Percentiles rank a stretch among this genome's conserved stretches.
Evolutionary conservation across 1,140 invertebrate genomes (phyloP).

Genomic region (Wasmannia auropunctata): DNA sequence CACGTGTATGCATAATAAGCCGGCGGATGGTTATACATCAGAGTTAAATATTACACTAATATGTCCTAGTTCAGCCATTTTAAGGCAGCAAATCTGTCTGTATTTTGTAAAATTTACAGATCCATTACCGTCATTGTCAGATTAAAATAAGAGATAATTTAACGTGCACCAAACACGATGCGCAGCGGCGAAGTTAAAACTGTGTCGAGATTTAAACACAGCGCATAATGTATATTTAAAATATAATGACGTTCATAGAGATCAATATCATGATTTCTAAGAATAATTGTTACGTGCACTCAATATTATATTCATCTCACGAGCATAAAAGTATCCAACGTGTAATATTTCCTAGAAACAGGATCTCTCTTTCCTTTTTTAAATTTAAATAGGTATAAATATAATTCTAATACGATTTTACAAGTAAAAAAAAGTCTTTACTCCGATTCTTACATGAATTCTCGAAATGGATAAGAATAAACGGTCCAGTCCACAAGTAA

Average conservation of each 20-base stretch:
- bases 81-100: background rate
- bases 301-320: background rate
- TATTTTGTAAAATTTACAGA: background rate
- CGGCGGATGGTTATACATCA: background rate
- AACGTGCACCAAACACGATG: background rate
- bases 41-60: background rate
- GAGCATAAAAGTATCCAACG: background rate
- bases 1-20: background rate
- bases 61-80: background rate
- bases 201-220: background rate
- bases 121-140: constrained; percentile 1
- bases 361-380: background rate
- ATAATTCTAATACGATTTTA: too few relatives aligned
- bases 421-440: too few relatives aligned
- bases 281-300: background rate
- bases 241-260: background rate
- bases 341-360: background rate
- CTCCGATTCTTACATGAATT: too few relatives aligned
- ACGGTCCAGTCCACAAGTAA: too few relatives aligned
- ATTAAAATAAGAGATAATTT: constrained; percentile 6
- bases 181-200: background rate
- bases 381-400: background rate
- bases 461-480: too few relatives aligned
- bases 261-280: background rate
- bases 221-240: background rate